These are phyloP conservation scores for Steatornis caripensis DNA, from an alignment of 2,113 vertebrate species.

Conservation along the genomic window DNA sequence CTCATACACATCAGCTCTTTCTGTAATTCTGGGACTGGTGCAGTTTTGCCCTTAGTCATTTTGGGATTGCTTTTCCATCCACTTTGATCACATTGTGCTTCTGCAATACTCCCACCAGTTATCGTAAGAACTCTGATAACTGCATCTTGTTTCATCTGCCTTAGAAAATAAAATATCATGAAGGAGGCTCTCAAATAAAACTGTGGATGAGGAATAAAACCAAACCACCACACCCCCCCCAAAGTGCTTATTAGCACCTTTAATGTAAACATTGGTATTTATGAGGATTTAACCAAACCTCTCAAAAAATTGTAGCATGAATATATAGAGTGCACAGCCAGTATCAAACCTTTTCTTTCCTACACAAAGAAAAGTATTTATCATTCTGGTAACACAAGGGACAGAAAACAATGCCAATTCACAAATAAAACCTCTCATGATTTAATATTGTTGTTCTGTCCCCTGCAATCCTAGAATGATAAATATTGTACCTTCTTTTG, in stretches of 20 bases:
- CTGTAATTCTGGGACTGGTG: not conserved
- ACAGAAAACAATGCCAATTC: slow-evolving; percentile 50
- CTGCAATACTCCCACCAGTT: slow-evolving; percentile 47
- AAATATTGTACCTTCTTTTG: slow-evolving; percentile 53
- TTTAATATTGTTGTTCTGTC: slow-evolving; percentile 57
- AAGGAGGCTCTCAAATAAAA: not conserved
- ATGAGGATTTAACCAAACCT: not conserved
- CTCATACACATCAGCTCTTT: not conserved
- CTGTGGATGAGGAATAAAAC: not conserved
- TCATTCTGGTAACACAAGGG: slow-evolving; percentile 36
- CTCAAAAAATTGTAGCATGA: not conserved
- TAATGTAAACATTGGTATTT: not conserved
- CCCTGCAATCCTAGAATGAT: slow-evolving; percentile 48
- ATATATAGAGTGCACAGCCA: not conserved
- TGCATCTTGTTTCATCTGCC: slow-evolving; percentile 13
- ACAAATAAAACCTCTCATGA: slow-evolving; percentile 47
- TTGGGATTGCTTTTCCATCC: slow-evolving; percentile 33
- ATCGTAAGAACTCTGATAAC: not conserved
- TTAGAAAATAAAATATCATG: not conserved
- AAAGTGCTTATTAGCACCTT: not conserved
- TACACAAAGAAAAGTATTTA: slow-evolving; percentile 44
- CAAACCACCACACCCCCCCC: too few species aligned
- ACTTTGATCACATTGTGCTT: slow-evolving; percentile 37
- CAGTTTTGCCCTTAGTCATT: slow-evolving; percentile 31
- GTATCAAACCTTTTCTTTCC: not conserved